Conservation (phyloP, 1,140 invertebrate species). For the Caenorhabditis briggsae region DNA sequence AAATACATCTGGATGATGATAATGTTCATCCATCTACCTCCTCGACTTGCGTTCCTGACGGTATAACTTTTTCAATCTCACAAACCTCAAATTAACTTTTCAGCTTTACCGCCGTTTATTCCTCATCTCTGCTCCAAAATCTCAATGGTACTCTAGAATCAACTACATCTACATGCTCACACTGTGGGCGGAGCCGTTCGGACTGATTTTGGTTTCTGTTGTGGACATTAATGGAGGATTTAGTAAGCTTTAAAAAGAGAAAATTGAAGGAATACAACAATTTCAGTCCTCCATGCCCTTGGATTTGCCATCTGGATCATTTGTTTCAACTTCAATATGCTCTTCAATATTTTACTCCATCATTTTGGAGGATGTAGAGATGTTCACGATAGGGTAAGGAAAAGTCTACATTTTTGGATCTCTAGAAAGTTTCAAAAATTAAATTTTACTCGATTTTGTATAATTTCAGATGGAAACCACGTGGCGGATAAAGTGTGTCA, state of each 20-base stretch:
- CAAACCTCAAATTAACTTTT: background rate
- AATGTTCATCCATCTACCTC: slow-evolving; percentile 73
- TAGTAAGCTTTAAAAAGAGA: slow-evolving; percentile 52
- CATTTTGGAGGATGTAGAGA: slow-evolving; percentile 71
- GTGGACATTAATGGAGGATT: slow-evolving; percentile 74
- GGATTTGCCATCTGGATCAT: slow-evolving; percentile 74
- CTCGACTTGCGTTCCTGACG: slow-evolving; percentile 68
- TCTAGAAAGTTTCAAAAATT: slow-evolving; percentile 45
- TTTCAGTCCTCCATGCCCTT: slow-evolving; percentile 73
- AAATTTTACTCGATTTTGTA: too few species aligned
- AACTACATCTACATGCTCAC: slow-evolving; percentile 70
- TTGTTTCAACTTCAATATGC: slow-evolving; percentile 75
- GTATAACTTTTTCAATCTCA: background rate
- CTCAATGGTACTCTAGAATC: slow-evolving; percentile 70
- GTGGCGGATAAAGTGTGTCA: slow-evolving; percentile 72
- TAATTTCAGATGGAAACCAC: slow-evolving; percentile 72
- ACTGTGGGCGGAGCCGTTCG: slow-evolving; percentile 70
- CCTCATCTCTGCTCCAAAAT: slow-evolving; percentile 68
- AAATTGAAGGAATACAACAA: background rate
- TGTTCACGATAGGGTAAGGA: slow-evolving; percentile 58
- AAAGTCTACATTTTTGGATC: background rate
- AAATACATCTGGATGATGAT: slow-evolving; percentile 75
- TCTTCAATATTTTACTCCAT: slow-evolving; percentile 74
- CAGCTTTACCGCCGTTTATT: slow-evolving; percentile 74
- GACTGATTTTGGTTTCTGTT: slow-evolving; percentile 72